Evolutionary conservation across 2,797 vertebrate genomes (phyloP).

Genomic region (Cossypha caffra): DNA sequence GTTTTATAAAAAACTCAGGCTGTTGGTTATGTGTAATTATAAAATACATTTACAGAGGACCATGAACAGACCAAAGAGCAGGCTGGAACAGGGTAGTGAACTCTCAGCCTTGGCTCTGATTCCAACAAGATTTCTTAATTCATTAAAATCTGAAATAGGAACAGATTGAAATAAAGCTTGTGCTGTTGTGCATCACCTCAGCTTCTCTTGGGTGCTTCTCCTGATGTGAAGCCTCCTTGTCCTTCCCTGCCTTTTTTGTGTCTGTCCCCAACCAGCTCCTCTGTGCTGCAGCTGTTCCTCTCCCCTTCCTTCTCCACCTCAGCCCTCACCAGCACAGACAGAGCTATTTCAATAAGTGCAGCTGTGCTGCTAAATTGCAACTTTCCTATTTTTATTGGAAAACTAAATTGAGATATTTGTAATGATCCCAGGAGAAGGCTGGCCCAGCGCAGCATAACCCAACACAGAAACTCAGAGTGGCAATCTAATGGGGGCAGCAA

Average conservation of each 20-base stretch:
- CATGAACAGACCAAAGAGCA: fast-evolving
- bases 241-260: background rate
- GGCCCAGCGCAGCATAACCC: constrained; percentile 59
- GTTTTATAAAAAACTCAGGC: background rate
- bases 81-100: background rate
- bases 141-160: background rate
- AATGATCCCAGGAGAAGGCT: constrained; percentile 73
- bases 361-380: constrained; percentile 50
- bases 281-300: background rate
- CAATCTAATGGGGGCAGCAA: constrained; percentile 37
- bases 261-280: background rate
- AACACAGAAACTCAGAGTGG: constrained; percentile 55
- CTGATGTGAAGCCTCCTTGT: background rate
- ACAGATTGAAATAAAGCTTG: background rate
- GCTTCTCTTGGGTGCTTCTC: background rate
- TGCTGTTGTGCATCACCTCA: background rate
- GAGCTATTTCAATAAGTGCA: constrained; percentile 53
- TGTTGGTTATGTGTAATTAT: background rate
- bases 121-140: background rate
- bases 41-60: background rate
- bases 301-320: background rate
- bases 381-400: constrained; percentile 68
- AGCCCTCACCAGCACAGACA: background rate
- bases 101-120: background rate
- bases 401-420: constrained; percentile 68